Evolutionary conservation across 2,888 invertebrate species (phyloP), one percentile per base, ranked within the genome.

Genomic region (Macropis europaea): DNA sequence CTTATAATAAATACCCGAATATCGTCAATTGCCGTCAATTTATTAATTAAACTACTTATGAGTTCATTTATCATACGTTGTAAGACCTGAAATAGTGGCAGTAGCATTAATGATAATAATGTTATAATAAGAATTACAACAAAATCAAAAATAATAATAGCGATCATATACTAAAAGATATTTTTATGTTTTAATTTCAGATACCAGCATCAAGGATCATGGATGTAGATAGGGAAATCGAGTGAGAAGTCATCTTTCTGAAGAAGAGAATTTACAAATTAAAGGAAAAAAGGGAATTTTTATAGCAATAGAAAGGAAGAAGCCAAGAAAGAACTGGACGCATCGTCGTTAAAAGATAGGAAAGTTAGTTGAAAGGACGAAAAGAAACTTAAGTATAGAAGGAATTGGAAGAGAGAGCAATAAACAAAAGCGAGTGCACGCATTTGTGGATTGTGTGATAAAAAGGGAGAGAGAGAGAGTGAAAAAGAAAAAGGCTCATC

Each of bases 341-440:
- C 48, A 63, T 70, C 54, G 71, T 71, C 73, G 72, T 54, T 71
- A 68, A 71, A 70, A 50, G 48, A 56, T 63, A 62, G 63, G 72
- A 63, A 66, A 78, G 73, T 70, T 82, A 50, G 54, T 64, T 36
- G 59, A 77, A 61, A 45, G 28, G 38, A 48, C 48, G 45, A 32
- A 13, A 53, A 70, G 52, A 6, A 38, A 50, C 7, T 48, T 28
- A 32, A 11, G 11, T 32, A 60, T 60, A 40, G 24, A 11, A 30
- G 53, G 32, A 36, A 69, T 45, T n/a, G 40, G 17, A 28, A 26
- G 11, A 22, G 28, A 34, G 17, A 28, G 47, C n/a, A 34, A 28
- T 47, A 53, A 32, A 22, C 30, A 45, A 17, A 32, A 50, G 38
- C 43, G 56, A 5, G 54, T 30, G 42, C 28, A 48, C 57, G 50